Percentiles rank a stretch among this genome's conserved stretches.
Evolutionary conservation across 2,113 vertebrate genomes (phyloP).

Genomic region (Cyanistes caeruleus): DNA sequence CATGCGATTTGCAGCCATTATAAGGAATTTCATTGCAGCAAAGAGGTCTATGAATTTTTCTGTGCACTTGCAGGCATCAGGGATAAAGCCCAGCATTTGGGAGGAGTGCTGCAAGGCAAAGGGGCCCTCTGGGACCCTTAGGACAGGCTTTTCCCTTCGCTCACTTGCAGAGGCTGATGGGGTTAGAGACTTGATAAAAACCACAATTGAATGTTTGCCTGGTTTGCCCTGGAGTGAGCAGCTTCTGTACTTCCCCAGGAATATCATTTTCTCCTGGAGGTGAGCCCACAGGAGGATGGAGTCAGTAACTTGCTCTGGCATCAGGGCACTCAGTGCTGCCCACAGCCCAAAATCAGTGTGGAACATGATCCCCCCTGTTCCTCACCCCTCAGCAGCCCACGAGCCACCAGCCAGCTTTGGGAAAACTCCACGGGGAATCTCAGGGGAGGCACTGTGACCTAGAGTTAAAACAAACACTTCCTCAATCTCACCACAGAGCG

Average conservation of each 20-base stretch:
- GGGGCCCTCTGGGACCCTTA: not conserved
- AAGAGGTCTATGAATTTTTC: not conserved
- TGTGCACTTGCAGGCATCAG: not conserved
- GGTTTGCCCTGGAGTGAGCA: not conserved
- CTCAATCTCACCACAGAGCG: rapidly evolving
- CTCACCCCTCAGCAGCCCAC: not conserved
- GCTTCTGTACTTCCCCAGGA: not conserved
- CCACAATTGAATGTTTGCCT: not conserved
- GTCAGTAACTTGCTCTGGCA: not conserved
- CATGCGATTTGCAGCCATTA: not conserved
- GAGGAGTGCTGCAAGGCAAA: not conserved
- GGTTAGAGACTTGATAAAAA: not conserved
- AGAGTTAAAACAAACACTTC: not conserved
- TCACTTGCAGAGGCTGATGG: not conserved
- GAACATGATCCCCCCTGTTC: not conserved
- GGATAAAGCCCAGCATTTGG: not conserved
- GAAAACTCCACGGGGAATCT: not conserved
- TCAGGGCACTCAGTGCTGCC: not conserved
- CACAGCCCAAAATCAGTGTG: not conserved
- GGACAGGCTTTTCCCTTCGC: not conserved
- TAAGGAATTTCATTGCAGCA: not conserved
- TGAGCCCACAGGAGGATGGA: not conserved
- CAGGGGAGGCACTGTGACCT: not conserved
- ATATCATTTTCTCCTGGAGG: not conserved
- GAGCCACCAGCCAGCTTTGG: not conserved